phyloP scores from a whole-genome alignment of 2,797 vertebrate species.

The Erethizon dorsatum region DNA sequence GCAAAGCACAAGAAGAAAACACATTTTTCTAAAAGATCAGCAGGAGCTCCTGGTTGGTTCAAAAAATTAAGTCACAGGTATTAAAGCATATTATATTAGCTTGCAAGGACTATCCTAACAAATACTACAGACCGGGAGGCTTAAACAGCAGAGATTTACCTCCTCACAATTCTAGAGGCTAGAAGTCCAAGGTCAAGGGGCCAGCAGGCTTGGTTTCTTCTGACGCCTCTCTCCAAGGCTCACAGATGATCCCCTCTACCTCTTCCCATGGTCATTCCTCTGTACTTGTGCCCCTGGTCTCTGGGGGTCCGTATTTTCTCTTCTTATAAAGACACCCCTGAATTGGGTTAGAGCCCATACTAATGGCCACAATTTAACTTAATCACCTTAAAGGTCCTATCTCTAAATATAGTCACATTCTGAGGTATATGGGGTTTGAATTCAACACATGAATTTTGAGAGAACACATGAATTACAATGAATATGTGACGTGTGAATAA shows the following conservation, averaged over 20 bases:
- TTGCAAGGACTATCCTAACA: neutral
- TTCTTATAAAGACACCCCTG: neutral
- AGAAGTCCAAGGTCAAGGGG: neutral
- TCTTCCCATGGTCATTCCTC: neutral
- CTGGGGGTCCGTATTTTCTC: neutral
- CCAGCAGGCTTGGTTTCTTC: neutral
- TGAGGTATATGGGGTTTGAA: neutral
- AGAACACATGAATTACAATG: neutral
- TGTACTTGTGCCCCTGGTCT: neutral
- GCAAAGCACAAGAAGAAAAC: conserved; percentile 37
- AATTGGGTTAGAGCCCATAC: neutral
- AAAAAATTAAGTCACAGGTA: conserved; percentile 19
- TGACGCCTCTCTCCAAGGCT: neutral
- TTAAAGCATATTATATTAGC: neutral
- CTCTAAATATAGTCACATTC: neutral
- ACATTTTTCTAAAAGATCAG: conserved; percentile 44
- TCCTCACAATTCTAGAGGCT: neutral
- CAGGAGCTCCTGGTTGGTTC: neutral
- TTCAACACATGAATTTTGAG: neutral
- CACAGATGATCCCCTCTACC: neutral
- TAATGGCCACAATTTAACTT: neutral
- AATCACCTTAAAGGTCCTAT: neutral
- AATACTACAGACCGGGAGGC: neutral
- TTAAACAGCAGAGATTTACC: neutral
- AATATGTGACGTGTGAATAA: neutral